Evolutionary conservation across 2,888 invertebrate species (phyloP).

Genomic region (Lochmaea crataegi): DNA sequence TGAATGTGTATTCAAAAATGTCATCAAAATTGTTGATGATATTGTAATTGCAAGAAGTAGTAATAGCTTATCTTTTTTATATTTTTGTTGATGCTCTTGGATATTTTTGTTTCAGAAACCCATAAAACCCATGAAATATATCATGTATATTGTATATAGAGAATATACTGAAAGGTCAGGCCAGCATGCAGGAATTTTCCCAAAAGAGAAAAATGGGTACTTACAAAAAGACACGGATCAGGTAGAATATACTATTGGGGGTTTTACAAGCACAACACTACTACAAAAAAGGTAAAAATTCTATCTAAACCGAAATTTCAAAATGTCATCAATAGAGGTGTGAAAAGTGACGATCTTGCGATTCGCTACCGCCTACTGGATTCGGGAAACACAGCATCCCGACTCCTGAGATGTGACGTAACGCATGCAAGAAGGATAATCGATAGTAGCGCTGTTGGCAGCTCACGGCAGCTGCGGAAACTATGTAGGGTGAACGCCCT

Average conservation of each 20-base stretch:
- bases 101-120: neutral
- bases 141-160: slow-evolving; percentile 27
- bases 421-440: slow-evolving; percentile 61
- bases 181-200: slow-evolving; percentile 28
- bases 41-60: no score
- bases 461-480: slow-evolving; percentile 56
- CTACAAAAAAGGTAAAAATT: slow-evolving; percentile 36
- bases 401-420: slow-evolving; percentile 58
- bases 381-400: slow-evolving; percentile 61
- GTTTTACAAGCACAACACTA: slow-evolving; percentile 37
- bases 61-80: neutral
- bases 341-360: slow-evolving; percentile 34
- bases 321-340: slow-evolving; percentile 30
- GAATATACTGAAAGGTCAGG: slow-evolving; percentile 32
- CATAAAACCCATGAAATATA: slow-evolving; percentile 12
- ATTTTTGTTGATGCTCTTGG: slow-evolving; percentile 1
- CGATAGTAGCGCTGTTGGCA: slow-evolving; percentile 64
- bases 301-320: slow-evolving; percentile 43
- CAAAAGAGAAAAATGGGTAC: slow-evolving; percentile 34
- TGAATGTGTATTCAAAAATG: no score
- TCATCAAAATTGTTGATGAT: no score
- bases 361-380: slow-evolving; percentile 58
- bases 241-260: slow-evolving; percentile 36
- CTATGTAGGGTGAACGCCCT: slow-evolving; percentile 64
- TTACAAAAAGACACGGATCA: slow-evolving; percentile 42